Base-by-base conservation (phyloP, 1,140 invertebrate species). In the Amphibalanus amphitrite region DNA sequence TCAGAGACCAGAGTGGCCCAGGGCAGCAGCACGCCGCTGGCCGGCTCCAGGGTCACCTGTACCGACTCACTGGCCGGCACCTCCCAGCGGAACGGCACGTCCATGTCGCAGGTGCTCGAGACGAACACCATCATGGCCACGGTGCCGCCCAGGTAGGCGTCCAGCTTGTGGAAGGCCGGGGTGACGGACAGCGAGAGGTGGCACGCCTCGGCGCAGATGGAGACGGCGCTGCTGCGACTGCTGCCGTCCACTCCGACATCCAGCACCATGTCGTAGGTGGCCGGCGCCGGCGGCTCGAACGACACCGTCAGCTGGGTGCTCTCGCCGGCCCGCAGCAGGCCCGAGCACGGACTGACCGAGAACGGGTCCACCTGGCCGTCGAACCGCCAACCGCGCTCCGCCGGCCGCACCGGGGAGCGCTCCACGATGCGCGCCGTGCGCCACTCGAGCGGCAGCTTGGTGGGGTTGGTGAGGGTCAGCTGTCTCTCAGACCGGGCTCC, bases 371-470 rank as follows among this genome's bases (percentile, higher is more conserved):
- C 10, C 13, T 23, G 6, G 47, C 47, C 20, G 47, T 59, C 47
- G 47, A 59, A 59, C 10, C 47, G 47, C 47, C 47, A 59, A 20
- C 47, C 13, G 13, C 47, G 47, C 47, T 59, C 47, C 10, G 47
- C 47, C 47, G 47, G 47, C 47, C 23, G 47, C 47, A 20, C 47
- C 10, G 47, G 1, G 10, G 47, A 20, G 47, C 47, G 47, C 47
- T 59, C 47, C 10, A 59, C 47, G 47, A 59, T 59, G 13, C 47
- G 47, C 47, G 47, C 10, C 47, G 47, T 59, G 47, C 47, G 47
- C 47, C 47, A 59, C 47, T 59, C 47, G 47, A 59, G 47, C 47
- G 47, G 47, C 47, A 59, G 47, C 47, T 59, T 59, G 47, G 47
- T 59, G 47, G 47, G 1, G 47, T 59, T 59, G 47, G 47, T 20